A percentile compares a stretch with the other conserved stretches of the same genome.
These are phyloP conservation scores for Gasteruption jaculator DNA, from an alignment of 2,888 invertebrate genomes.

Conservation along the genomic window DNA sequence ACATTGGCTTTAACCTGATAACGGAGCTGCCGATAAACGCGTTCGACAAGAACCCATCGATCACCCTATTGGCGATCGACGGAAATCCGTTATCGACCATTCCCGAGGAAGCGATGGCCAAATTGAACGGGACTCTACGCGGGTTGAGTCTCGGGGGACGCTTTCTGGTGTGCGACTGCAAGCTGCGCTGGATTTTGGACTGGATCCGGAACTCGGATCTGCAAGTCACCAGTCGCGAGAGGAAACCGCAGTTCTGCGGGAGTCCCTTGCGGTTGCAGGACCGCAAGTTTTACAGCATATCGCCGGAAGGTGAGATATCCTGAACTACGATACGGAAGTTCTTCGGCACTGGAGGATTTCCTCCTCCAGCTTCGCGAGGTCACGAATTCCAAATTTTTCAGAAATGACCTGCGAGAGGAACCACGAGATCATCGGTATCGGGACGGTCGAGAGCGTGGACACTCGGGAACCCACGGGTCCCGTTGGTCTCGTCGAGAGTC, in stretches of 20 bases:
- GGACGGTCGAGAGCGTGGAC: conserved; percentile 58
- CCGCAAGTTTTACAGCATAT: conserved; percentile 81
- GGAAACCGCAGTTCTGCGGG: conserved; percentile 90
- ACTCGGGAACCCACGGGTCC: conserved; percentile 42
- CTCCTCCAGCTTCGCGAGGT: too few species aligned
- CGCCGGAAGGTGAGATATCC: conserved; percentile 65
- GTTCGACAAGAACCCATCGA: conserved; percentile 75
- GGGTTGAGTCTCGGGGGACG: conserved; percentile 85
- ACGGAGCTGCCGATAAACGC: conserved; percentile 76
- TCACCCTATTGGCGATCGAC: conserved; percentile 83
- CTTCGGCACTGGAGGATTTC: background rate
- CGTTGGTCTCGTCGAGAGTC: conserved; percentile 46
- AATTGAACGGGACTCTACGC: conserved; percentile 76
- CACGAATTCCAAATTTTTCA: too few species aligned
- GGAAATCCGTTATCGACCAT: conserved; percentile 86
- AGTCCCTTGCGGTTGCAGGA: conserved; percentile 75
- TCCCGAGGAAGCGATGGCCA: conserved; percentile 71
- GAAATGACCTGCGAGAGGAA: conserved; percentile 49
- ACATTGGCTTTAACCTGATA: conserved; percentile 87
- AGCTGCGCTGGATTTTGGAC: conserved; percentile 81
- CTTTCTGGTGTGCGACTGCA: conserved; percentile 85
- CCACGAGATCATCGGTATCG: conserved; percentile 55
- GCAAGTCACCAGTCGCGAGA: conserved; percentile 87
- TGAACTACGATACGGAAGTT: background rate
- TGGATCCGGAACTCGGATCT: conserved; percentile 86